Conservation (phyloP, 2,888 invertebrate species). For the Galeruca laticollis region DNA sequence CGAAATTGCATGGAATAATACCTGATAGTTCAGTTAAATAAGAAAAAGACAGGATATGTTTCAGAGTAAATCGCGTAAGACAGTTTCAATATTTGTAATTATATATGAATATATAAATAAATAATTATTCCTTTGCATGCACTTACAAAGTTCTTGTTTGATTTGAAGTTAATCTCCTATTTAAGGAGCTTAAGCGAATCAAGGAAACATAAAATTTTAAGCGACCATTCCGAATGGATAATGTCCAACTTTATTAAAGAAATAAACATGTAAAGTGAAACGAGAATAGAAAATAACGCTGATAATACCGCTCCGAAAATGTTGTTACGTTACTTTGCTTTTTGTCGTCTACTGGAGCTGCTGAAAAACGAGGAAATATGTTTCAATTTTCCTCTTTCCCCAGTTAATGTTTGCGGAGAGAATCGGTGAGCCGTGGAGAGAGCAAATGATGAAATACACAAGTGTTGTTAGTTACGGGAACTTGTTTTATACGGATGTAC, state of each 20-base stretch:
- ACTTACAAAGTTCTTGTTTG: not conserved
- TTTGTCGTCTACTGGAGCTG: slow-evolving; percentile 23
- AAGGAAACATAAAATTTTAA: slow-evolving; percentile 6
- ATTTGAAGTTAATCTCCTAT: not conserved
- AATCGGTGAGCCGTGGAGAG: slow-evolving; percentile 19
- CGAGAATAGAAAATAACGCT: slow-evolving; percentile 55
- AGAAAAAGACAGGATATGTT: too few relatives aligned
- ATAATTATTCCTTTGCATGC: not conserved
- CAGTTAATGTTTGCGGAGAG: slow-evolving; percentile 20
- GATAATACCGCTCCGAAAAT: slow-evolving; percentile 50
- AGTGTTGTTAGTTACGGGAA: slow-evolving; percentile 17
- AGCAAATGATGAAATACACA: slow-evolving; percentile 20
- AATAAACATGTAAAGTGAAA: slow-evolving; percentile 59
- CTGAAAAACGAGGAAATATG: slow-evolving; percentile 41
- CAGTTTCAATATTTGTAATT: too few relatives aligned
- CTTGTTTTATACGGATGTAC: slow-evolving; percentile 14
- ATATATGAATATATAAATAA: too few relatives aligned
- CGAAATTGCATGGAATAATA: too few relatives aligned
- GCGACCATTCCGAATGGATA: slow-evolving; percentile 42
- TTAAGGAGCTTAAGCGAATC: slow-evolving; percentile 1
- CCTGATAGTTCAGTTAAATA: too few relatives aligned
- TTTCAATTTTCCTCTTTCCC: slow-evolving; percentile 42
- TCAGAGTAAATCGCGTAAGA: too few relatives aligned
- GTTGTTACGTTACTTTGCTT: slow-evolving; percentile 27
- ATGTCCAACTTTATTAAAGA: slow-evolving; percentile 59